These are phyloP conservation scores for Drosophila prostipennis DNA, from an alignment of 2,888 invertebrate genomes.

Conservation along the genomic window DNA sequence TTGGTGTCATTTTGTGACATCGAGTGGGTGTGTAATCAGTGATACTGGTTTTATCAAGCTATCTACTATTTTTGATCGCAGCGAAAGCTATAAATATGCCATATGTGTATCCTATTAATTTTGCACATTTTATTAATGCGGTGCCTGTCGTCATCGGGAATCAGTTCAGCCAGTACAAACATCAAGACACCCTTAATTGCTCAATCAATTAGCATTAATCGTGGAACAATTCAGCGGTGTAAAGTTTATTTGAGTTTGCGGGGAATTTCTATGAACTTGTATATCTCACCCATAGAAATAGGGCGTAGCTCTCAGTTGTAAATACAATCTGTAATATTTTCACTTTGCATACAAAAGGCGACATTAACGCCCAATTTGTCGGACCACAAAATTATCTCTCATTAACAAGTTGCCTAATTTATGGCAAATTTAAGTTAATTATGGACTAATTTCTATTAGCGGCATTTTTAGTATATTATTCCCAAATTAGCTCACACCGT, in stretches of 20 bases:
- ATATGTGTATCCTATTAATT: conserved; percentile 20
- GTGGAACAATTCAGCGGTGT: conserved; percentile 47
- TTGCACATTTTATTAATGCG: conserved; percentile 19
- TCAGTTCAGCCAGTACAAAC: conserved; percentile 9
- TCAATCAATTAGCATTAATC: conserved; percentile 63
- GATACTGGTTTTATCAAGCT: conserved; percentile 34
- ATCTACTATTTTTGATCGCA: conserved; percentile 54
- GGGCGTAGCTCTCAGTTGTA: conserved; percentile 3
- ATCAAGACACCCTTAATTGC: conserved; percentile 33
- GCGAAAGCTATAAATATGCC: conserved; percentile 54
- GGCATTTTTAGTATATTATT: conserved; percentile 12
- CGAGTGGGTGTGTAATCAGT: conserved; percentile 16
- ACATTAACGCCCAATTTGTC: not conserved
- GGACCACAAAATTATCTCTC: conserved; percentile 11
- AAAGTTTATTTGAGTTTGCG: conserved; percentile 28
- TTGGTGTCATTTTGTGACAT: conserved; percentile 40
- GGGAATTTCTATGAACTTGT: not conserved
- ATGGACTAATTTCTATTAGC: conserved; percentile 25
- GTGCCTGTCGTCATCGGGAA: conserved; percentile 26
- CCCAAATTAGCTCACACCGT: conserved; percentile 12
- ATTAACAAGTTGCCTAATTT: conserved; percentile 29
- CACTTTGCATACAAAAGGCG: conserved; percentile 8
- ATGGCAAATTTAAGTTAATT: conserved; percentile 11
- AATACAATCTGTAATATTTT: not conserved
- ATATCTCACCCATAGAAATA: not conserved